These are phyloP conservation scores for Psophia crepitans DNA, from an alignment of 2,113 vertebrate genomes.

Conservation along the genomic window DNA sequence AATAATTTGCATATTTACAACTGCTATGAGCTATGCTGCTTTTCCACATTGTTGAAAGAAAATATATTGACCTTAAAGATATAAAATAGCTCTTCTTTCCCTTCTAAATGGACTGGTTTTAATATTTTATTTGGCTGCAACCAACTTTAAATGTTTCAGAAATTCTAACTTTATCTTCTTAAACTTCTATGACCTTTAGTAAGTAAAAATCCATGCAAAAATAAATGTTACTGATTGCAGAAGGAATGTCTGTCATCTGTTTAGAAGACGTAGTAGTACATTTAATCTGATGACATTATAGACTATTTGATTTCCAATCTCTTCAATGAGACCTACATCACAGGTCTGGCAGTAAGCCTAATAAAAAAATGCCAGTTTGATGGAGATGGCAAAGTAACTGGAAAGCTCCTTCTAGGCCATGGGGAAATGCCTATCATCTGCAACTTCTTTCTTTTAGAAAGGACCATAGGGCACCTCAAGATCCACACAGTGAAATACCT, in stretches of 20 bases:
- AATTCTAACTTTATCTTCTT: neutral
- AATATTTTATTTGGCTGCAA: neutral
- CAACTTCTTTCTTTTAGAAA: neutral
- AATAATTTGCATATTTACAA: neutral
- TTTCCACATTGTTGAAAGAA: neutral
- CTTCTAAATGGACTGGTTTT: neutral
- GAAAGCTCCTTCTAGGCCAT: neutral
- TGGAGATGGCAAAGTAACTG: neutral
- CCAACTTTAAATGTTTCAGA: neutral
- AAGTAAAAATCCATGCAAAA: neutral
- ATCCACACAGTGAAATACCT: neutral
- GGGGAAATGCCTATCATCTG: neutral
- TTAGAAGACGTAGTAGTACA: neutral
- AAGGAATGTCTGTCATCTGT: neutral
- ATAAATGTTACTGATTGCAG: neutral
- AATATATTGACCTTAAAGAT: neutral
- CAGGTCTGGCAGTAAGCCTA: neutral
- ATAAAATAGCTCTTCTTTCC: neutral
- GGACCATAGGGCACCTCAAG: neutral
- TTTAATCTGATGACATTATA: neutral
- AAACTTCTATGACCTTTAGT: neutral
- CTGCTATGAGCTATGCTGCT: neutral
- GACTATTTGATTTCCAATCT: neutral
- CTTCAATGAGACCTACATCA: neutral
- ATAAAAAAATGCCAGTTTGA: neutral